phyloP scores from a whole-genome alignment of 2,888 invertebrate genomes.

The Protodeltote pygarga region DNA sequence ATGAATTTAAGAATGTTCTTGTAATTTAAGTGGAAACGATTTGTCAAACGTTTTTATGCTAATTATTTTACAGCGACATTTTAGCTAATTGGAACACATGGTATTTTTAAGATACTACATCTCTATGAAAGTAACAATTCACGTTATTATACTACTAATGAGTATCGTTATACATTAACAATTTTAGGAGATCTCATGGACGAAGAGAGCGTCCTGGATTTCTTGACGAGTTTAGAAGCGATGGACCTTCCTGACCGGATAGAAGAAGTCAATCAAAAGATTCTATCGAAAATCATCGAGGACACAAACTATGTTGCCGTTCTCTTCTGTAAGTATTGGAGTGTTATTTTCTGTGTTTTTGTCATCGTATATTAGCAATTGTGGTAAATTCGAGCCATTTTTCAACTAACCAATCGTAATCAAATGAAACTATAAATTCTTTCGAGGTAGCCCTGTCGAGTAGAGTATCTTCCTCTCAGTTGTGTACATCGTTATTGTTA shows the following conservation, averaged over 20 bases:
- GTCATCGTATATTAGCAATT: slow-evolving; percentile 73
- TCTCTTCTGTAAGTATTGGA: slow-evolving; percentile 94
- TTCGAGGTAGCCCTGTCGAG: slow-evolving; percentile 66
- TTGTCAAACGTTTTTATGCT: slow-evolving; percentile 1
- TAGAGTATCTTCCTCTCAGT: slow-evolving; percentile 63
- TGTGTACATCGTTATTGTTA: slow-evolving; percentile 64
- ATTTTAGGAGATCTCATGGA: slow-evolving; percentile 96
- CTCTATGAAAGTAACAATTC: background rate
- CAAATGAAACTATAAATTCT: slow-evolving; percentile 64
- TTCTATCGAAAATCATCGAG: slow-evolving; percentile 95
- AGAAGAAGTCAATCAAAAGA: slow-evolving; percentile 97
- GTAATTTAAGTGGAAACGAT: background rate
- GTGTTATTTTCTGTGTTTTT: slow-evolving; percentile 59
- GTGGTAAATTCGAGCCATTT: slow-evolving; percentile 74
- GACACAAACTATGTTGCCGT: slow-evolving; percentile 97
- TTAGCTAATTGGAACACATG: background rate
- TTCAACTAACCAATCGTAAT: slow-evolving; percentile 77
- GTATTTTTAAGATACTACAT: background rate
- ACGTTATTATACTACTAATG: slow-evolving; percentile 10
- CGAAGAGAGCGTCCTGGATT: slow-evolving; percentile 97
- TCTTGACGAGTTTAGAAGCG: slow-evolving; percentile 96
- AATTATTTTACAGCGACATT: slow-evolving; percentile 3
- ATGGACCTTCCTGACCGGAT: slow-evolving; percentile 98
- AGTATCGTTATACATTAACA: slow-evolving; percentile 14
- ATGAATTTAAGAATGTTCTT: slow-evolving; percentile 6